phyloP scores from a whole-genome alignment of 30 jellyfish, hydroid and myxozoan genomes.

The Hydractinia echinata region DNA sequence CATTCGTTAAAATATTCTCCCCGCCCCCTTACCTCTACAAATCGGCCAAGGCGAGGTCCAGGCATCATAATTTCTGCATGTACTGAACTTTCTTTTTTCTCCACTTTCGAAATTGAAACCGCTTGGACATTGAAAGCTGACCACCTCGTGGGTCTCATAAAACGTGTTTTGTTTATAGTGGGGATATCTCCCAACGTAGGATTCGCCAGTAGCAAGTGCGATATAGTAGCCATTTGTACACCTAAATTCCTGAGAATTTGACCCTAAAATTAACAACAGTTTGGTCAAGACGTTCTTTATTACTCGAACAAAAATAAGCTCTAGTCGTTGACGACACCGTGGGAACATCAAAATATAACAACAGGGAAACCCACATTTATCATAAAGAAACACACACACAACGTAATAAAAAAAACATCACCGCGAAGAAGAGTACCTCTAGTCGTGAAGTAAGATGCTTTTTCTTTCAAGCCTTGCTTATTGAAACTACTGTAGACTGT shows the following conservation, averaged over 20 bases:
- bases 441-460: no score
- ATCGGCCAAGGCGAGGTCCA: slow-evolving; percentile 10
- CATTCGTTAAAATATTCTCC: no score
- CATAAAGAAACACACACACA: no score
- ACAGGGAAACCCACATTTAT: no score
- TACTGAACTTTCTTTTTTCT: background rate
- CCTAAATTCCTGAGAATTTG: background rate
- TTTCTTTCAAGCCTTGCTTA: no score
- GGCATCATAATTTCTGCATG: background rate
- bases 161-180: background rate
- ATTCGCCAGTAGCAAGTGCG: background rate
- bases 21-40: background rate
- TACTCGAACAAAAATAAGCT: no score
- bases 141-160: background rate
- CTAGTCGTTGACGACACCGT: no score
- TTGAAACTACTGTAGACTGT: no score
- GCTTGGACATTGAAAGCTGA: background rate
- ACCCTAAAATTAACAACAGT: background rate
- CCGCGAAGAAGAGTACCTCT: no score
- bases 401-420: no score
- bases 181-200: background rate
- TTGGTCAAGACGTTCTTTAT: no score
- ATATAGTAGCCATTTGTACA: background rate
- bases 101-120: background rate
- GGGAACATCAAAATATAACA: no score